Evolutionary conservation across 2,113 vertebrate species (phyloP).

Genomic region (Ochotona princeps): DNA sequence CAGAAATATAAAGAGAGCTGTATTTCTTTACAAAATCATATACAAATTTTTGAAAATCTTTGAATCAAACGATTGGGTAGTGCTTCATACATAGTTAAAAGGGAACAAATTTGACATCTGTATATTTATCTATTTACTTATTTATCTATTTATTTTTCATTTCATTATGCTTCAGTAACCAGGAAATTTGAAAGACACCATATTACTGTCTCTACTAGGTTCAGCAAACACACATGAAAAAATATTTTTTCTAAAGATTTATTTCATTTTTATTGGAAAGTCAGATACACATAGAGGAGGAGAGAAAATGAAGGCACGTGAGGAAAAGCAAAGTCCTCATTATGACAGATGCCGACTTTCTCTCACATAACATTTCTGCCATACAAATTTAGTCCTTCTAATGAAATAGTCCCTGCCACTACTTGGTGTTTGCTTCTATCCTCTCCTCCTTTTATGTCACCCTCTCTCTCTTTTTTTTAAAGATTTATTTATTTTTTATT

Average conservation of each 20-base stretch:
- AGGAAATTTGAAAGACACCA: not conserved
- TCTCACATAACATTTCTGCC: not conserved
- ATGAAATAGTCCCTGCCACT: not conserved
- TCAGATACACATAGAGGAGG: too few species aligned
- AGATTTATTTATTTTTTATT: too few species aligned
- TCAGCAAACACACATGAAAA: too few species aligned
- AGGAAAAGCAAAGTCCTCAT: not conserved
- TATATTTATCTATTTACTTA: too few species aligned
- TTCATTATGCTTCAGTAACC: not conserved
- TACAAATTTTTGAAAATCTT: not conserved
- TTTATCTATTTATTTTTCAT: not conserved
- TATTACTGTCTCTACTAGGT: too few species aligned
- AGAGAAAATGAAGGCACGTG: not conserved
- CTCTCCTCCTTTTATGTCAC: not conserved
- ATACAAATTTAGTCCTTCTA: constrained; percentile 10
- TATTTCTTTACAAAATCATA: not conserved
- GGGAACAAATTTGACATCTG: not conserved
- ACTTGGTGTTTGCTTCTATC: constrained; percentile 27
- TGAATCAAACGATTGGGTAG: not conserved
- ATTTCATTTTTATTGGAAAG: too few species aligned
- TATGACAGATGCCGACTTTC: constrained; percentile 12
- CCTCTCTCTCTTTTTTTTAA: not conserved
- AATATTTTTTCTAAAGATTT: too few species aligned
- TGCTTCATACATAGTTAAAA: not conserved
- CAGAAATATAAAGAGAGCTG: not conserved